Evolutionary conservation across 2,797 vertebrate species (phyloP), one percentile per base, ranked within the genome.

Genomic region (Lagorchestes hirsutus): DNA sequence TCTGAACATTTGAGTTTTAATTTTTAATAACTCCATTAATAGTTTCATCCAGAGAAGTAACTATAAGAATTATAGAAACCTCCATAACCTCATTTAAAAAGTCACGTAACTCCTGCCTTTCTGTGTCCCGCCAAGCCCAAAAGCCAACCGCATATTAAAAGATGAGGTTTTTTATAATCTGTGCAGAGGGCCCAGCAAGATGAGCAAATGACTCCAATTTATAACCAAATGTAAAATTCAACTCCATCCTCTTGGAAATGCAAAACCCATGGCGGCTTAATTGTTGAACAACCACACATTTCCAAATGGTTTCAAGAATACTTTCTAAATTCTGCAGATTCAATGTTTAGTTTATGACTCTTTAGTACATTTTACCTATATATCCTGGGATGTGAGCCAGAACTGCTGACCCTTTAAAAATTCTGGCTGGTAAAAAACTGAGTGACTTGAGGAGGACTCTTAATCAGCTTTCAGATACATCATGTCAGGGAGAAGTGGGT

Each of bases 1-100:
- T 95, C 95, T 67, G 93, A 97, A 97, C 97, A 95, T 58, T 97
- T 97, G 94, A 96, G 95, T 97, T 96, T 97, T 93, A 96, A 92
- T 97, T 97, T 98, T 97, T 97, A 97, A 97, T 97, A 97, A 94
- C 82, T 95, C 96, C 95, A 50, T 97, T 98, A 98, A 97, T 97
- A 96, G 96, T 95, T 98, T 94, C 94, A 95, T 95, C 95, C 92
- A 92, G 95, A 97, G 93, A 92, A 96, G 92, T 96, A 97, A 91
- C 96, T 96, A 29, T 67, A 96, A 95, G 95, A 96, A 95, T 97
- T 96, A 90, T 29, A 96, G 94, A 98, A 95, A 90, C 74, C 92
- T 95, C 96, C 54, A 95, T 95, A 94, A 97, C 96, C 94, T 97
- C 91, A 82, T 92, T 96, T 94, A 50, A 56, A 93, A 92, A 95